Percentiles rank a stretch among this genome's conserved stretches.
phyloP scores from a whole-genome alignment of 2,113 vertebrate species.

The Rhea americana region DNA sequence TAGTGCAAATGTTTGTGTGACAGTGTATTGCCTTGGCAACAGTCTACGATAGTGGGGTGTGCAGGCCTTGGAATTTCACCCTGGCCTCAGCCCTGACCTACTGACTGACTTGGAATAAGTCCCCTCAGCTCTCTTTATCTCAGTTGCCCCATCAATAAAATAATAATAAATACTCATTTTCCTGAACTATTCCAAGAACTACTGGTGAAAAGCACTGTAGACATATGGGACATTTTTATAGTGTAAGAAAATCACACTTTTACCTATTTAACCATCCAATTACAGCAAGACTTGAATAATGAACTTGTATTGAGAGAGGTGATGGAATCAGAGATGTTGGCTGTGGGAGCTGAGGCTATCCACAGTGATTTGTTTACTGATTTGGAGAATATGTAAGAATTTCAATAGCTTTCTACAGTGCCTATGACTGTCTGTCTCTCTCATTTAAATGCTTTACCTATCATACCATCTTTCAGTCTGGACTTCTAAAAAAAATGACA shows the following conservation, averaged over 20 bases:
- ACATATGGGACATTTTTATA: not conserved
- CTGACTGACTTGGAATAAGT: not conserved
- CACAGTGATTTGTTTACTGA: not conserved
- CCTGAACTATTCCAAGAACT: not conserved
- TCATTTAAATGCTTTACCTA: not conserved
- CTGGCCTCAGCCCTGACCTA: not conserved
- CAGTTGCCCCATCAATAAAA: not conserved
- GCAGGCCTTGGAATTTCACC: not conserved
- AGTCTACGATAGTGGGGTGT: not conserved
- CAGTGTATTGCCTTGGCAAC: not conserved
- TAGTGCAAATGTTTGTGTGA: not conserved
- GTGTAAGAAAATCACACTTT: not conserved
- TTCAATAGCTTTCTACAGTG: not conserved
- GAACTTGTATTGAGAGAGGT: not conserved
- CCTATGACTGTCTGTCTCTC: not conserved
- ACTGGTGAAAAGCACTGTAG: not conserved
- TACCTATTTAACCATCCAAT: not conserved
- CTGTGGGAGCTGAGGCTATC: not conserved
- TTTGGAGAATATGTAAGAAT: not conserved
- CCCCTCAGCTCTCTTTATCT: not conserved
- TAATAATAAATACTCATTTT: not conserved
- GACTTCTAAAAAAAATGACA: not conserved
- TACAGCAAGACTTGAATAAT: not conserved
- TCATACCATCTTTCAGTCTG: not conserved
- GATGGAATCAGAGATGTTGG: not conserved